Percentiles rank a stretch among this genome's conserved stretches.
These are phyloP conservation scores for Charadrius vociferus DNA, from an alignment of 2,113 vertebrate genomes.

Conservation along the genomic window DNA sequence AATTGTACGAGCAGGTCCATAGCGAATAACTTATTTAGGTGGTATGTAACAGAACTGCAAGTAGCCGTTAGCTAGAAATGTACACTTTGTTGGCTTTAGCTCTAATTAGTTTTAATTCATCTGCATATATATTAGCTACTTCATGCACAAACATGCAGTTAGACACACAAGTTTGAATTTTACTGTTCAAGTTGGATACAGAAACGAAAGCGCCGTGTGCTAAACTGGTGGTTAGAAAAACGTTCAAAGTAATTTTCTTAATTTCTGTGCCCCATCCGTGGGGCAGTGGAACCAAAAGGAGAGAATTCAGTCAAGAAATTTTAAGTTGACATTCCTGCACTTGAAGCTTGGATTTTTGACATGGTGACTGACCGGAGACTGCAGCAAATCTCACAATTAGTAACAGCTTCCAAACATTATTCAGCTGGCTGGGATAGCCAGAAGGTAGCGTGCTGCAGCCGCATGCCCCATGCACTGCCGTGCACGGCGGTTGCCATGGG, in stretches of 20 bases:
- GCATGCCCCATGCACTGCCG: rapidly evolving
- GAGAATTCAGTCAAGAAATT: background rate
- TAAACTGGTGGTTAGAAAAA: background rate
- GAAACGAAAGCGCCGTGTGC: background rate
- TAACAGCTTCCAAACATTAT: background rate
- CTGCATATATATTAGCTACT: conserved; percentile 17
- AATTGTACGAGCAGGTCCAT: background rate
- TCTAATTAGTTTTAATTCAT: conserved; percentile 20
- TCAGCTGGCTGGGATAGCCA: background rate
- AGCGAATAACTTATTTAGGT: background rate
- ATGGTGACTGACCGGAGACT: rapidly evolving
- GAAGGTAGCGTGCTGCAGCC: background rate
- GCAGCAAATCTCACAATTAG: background rate
- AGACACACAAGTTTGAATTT: background rate
- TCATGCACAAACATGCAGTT: conserved; percentile 33
- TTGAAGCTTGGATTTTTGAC: background rate
- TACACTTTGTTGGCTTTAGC: background rate
- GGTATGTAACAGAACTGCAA: background rate
- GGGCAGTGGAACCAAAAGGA: background rate
- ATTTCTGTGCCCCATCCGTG: rapidly evolving
- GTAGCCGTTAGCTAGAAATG: conserved; percentile 8
- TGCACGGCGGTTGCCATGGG: background rate
- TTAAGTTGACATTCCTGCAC: background rate
- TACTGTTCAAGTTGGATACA: background rate
- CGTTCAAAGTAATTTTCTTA: background rate